phyloP scores from a whole-genome alignment of 2,888 invertebrate species.

The Pachliopta kotzebuea region DNA sequence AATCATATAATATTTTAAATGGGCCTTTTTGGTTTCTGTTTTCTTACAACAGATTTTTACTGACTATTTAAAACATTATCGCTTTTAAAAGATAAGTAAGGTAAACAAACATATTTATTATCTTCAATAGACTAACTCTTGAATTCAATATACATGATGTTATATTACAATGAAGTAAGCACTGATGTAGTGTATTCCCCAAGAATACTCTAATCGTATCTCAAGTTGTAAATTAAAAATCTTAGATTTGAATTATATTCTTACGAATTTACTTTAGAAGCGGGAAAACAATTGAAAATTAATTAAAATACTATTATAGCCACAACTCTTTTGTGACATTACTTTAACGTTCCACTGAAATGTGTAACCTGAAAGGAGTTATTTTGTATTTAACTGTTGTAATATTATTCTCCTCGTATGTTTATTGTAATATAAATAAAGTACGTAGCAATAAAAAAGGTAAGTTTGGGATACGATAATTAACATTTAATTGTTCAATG shows the following conservation, averaged over 20 bases:
- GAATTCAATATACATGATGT: no score
- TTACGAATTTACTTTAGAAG: background rate
- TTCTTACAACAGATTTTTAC: background rate
- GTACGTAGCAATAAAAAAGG: background rate
- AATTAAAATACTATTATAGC: slow-evolving; percentile 14
- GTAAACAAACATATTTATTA: background rate
- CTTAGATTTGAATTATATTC: background rate
- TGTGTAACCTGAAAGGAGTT: background rate
- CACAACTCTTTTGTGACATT: background rate
- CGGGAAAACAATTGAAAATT: slow-evolving; percentile 9
- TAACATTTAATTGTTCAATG: background rate
- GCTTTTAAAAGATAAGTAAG: background rate
- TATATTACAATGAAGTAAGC: no score
- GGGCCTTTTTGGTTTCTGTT: no score
- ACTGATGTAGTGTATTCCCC: no score
- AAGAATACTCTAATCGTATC: no score
- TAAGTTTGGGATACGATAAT: background rate
- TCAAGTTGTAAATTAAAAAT: background rate
- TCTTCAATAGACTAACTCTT: no score
- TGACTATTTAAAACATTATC: background rate
- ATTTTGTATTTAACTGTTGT: slow-evolving; percentile 3
- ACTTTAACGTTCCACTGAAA: background rate
- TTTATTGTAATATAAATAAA: slow-evolving; percentile 3
- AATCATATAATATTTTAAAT: no score
- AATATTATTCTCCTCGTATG: slow-evolving; percentile 1